Base-by-base conservation (phyloP, 2,797 vertebrate genomes). In the Champsocephalus gunnari region DNA sequence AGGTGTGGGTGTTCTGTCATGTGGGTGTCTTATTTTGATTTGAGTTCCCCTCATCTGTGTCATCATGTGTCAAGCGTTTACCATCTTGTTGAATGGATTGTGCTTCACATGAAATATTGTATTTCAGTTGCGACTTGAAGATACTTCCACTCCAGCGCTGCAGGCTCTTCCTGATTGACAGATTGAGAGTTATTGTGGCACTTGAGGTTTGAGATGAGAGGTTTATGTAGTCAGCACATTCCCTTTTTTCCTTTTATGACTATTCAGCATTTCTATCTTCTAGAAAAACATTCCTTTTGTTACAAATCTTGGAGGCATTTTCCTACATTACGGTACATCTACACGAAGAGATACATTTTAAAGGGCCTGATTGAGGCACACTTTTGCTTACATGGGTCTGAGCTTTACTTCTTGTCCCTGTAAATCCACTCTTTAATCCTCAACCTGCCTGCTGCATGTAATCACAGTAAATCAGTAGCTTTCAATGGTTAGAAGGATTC, bases 1-100 rank as follows among this genome's bases (percentile, higher is more conserved):
- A 82, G 71, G 80, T 73, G 55, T 77, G 80, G 64, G 62, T 87
- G 80, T 83, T 84, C 88, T 85, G 80, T 84, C 79, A 79, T 81
- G 78, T 69, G 76, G 75, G 73, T 17, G 45, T 82, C 68, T 80
- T 66, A 67, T 70, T 72, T 67, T 45, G 55, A 79, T 77, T 85
- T 69, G 28, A 79, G 67, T 59, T 77, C 69, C 62, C 66, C 66
- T 86, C 47, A 47, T 86, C 62, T 78, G 73, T 67, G 47, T 82
- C 85, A 83, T 49, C 47, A 14, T 16, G 51, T 48, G 58, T 78
- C 57, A 45, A 54, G 68, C 55, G 47, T 19, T 81, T 75, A 71
- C 45, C 58, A n/a, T 75, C 44, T 53, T 54, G 70, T 71, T 79
- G 28, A 71, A 53, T 19, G 21, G 21, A 24, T 53, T 45, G 53